Base-by-base conservation (phyloP, 2,797 vertebrate species). In the Trachurus trachurus region DNA sequence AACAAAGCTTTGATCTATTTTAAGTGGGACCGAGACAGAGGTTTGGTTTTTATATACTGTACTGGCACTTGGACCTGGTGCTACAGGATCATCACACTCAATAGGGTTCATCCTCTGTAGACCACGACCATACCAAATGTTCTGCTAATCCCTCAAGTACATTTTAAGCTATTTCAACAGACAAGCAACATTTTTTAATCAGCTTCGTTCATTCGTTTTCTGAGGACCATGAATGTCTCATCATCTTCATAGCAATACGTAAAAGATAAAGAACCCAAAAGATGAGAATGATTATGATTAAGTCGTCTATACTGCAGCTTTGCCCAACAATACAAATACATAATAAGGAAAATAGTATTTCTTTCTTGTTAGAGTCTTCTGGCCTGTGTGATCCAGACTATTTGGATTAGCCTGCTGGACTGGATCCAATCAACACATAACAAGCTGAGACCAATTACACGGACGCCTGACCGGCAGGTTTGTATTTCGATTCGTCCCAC, bases 361-460 rank as follows among this genome's bases (percentile, higher is more conserved):
- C 16, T 16, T 40, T 47, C 54, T 21, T 11, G 40, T 21, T 52
- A 11, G 0, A 58, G 47, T 9, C 15, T 10, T 17, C 63, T 26
- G 54, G 21, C 19, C 19, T 16, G 22, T 16, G 22, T 37, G 66
- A 49, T 82, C 61, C 58, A 80, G 61, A 79, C 76, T 63, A 84
- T 76, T 79, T 87, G 78, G 77, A 81, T 87, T 50, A 66, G 69
- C 70, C 50, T 40, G 54, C 69, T 83, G 89, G 83, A 76, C 49
- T 12, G 5, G 1, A 7, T 81, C 87, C 90, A 88, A 67, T 5
- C 19, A 81, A 71, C 68, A 83, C 80, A 83, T 63, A 66, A 68
- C 62, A 78, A 83, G 66, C 58, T 54, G 13, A 67, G 63, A 71
- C 76, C 79, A 87, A 86, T 90, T 80, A 88, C 71, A 81, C 34